phyloP scores from a whole-genome alignment of 2,797 vertebrate genomes.

The Gastrophryne carolinensis region DNA sequence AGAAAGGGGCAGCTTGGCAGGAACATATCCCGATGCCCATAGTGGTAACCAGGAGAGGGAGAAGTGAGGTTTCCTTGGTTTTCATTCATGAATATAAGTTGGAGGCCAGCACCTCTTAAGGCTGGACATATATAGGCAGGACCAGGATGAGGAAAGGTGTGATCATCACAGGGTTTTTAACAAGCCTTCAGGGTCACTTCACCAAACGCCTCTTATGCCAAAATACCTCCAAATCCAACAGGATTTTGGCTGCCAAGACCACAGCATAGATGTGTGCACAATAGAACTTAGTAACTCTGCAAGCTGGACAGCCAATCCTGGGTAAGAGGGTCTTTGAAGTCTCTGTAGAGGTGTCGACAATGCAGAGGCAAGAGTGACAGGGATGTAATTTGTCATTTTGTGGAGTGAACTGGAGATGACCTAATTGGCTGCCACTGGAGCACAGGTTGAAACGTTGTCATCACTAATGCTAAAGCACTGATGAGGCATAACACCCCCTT shows the following conservation, averaged over 20 bases:
- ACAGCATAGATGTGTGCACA: not conserved
- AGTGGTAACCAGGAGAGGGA: constrained; percentile 43
- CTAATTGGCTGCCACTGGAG: constrained; percentile 25
- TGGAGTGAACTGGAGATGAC: constrained; percentile 5
- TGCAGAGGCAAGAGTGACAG: not conserved
- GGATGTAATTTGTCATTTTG: not conserved
- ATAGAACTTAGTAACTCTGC: not conserved
- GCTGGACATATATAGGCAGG: constrained; percentile 41
- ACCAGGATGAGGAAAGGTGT: constrained; percentile 19
- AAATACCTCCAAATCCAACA: constrained; percentile 6
- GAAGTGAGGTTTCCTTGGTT: constrained; percentile 51
- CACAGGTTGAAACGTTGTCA: constrained; percentile 38
- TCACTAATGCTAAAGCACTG: constrained; percentile 67
- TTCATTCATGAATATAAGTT: constrained; percentile 39
- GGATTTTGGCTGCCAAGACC: constrained; percentile 8
- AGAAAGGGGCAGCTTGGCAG: constrained; percentile 22
- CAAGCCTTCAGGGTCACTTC: constrained; percentile 10
- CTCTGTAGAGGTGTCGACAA: constrained; percentile 13
- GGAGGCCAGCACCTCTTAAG: constrained; percentile 45
- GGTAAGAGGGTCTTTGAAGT: constrained; percentile 15
- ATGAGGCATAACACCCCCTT: constrained; percentile 37
- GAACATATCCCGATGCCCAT: constrained; percentile 20
- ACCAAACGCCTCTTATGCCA: constrained; percentile 7
- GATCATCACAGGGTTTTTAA: not conserved
- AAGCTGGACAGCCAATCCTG: constrained; percentile 10